These are phyloP conservation scores for Osmerus mordax DNA, from an alignment of 2,113 vertebrate species.

Conservation along the genomic window DNA sequence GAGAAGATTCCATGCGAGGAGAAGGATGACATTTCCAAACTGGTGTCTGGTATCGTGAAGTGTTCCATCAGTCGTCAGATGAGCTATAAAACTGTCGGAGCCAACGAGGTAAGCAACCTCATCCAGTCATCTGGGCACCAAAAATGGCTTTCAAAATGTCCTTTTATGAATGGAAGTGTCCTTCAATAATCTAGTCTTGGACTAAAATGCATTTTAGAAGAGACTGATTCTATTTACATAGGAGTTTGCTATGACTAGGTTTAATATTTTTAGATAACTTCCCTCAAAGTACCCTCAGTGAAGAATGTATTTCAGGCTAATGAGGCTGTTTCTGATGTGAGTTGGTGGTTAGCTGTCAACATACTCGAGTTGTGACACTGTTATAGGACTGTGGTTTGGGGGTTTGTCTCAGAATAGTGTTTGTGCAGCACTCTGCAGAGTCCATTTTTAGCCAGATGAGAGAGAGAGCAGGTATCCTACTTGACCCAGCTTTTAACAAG, in stretches of 20 bases:
- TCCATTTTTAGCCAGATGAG: slow-evolving; percentile 2
- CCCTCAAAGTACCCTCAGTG: too few species aligned
- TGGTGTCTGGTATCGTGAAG: slow-evolving; percentile 88
- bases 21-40: slow-evolving; percentile 86
- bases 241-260: too few species aligned
- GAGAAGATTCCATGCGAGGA: slow-evolving; percentile 81
- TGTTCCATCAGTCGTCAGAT: slow-evolving; percentile 88
- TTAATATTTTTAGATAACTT: too few species aligned
- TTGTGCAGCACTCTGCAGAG: slow-evolving; percentile 3
- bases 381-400: background rate
- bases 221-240: too few species aligned
- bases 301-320: too few species aligned
- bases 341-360: too few species aligned
- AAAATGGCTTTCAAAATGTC: background rate
- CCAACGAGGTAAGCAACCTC: slow-evolving; percentile 73
- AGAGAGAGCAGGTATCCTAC: background rate
- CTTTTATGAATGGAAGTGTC: too few species aligned
- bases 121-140: background rate
- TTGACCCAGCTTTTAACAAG: background rate
- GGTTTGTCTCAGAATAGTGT: slow-evolving; percentile 13
- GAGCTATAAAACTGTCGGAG: slow-evolving; percentile 82
- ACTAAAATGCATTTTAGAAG: too few species aligned
- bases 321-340: too few species aligned
- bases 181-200: too few species aligned
- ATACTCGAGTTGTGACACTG: background rate